These are phyloP conservation scores for Oncorhynchus mykiss DNA, from an alignment of 2,113 vertebrate species.

Conservation along the genomic window DNA sequence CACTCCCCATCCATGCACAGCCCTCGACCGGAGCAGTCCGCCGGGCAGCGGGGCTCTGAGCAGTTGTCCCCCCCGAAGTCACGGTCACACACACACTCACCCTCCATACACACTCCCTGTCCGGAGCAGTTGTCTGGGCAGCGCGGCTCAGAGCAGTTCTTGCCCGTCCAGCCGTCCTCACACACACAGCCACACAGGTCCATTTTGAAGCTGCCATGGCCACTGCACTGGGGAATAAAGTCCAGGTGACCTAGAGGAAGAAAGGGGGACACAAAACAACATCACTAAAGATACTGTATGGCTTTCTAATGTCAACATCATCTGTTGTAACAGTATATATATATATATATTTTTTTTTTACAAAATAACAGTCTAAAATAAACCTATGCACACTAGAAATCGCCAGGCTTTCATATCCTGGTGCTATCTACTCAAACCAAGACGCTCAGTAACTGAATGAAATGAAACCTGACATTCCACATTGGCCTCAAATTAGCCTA, in stretches of 20 bases:
- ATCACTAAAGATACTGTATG: too few species aligned
- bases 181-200: conserved; percentile 92
- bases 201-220: conserved; percentile 93
- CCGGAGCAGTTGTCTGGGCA: conserved; percentile 91
- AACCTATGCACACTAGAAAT: background rate
- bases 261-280: background rate
- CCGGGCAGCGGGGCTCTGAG: conserved; percentile 84
- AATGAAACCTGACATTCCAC: too few species aligned
- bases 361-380: background rate
- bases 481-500: background rate
- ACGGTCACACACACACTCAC: conserved; percentile 89
- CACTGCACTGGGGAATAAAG: conserved; percentile 86
- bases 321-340: too few species aligned
- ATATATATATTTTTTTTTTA: too few species aligned
- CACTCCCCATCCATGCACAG: conserved; percentile 93
- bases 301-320: too few species aligned
- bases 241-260: conserved; percentile 85
- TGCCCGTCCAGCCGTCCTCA: conserved; percentile 89
- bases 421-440: too few species aligned
- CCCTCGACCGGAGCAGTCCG: conserved; percentile 86
- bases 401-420: too few species aligned
- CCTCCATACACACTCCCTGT: conserved; percentile 88
- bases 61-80: conserved; percentile 92
- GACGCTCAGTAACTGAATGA: too few species aligned
- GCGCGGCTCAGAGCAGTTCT: conserved; percentile 90